phyloP scores from a whole-genome alignment of 2,888 invertebrate genomes.

The Thalpophila matura region DNA sequence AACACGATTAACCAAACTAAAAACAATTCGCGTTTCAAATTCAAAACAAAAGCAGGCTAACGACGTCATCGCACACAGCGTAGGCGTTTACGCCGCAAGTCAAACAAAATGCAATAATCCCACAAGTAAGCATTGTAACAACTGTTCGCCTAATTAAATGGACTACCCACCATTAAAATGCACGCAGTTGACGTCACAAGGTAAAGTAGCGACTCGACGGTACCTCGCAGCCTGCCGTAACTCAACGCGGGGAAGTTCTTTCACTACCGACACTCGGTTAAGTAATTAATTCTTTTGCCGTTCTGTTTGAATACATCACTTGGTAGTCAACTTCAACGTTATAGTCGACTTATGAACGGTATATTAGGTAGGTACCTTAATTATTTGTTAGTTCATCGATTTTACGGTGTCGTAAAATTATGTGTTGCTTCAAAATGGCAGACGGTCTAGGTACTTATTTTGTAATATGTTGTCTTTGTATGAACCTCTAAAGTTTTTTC shows the following conservation, averaged over 20 bases:
- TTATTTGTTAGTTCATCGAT: slow-evolving; percentile 31
- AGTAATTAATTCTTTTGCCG: slow-evolving; percentile 84
- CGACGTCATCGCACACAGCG: slow-evolving; percentile 36
- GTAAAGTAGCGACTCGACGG: slow-evolving; percentile 57
- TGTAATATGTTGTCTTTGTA: neutral
- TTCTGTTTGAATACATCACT: slow-evolving; percentile 80
- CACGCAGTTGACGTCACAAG: slow-evolving; percentile 56
- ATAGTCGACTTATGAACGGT: slow-evolving; percentile 63
- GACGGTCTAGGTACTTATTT: no score
- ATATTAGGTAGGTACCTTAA: slow-evolving; percentile 42
- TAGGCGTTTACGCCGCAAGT: slow-evolving; percentile 27
- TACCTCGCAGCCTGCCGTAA: slow-evolving; percentile 61
- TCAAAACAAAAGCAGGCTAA: slow-evolving; percentile 36
- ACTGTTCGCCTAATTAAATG: slow-evolving; percentile 59
- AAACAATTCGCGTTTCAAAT: slow-evolving; percentile 22
- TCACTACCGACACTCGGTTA: slow-evolving; percentile 71
- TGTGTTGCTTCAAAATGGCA: neutral
- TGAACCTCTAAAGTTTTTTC: neutral
- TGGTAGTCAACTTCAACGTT: slow-evolving; percentile 67
- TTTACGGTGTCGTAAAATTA: slow-evolving; percentile 4
- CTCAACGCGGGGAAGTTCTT: slow-evolving; percentile 68
- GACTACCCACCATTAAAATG: slow-evolving; percentile 57
- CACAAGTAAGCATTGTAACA: slow-evolving; percentile 36
- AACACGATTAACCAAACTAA: slow-evolving; percentile 16
- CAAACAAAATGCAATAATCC: slow-evolving; percentile 53